Conservation (phyloP, 2,797 vertebrate genomes). For the Megaceryle alcyon region DNA sequence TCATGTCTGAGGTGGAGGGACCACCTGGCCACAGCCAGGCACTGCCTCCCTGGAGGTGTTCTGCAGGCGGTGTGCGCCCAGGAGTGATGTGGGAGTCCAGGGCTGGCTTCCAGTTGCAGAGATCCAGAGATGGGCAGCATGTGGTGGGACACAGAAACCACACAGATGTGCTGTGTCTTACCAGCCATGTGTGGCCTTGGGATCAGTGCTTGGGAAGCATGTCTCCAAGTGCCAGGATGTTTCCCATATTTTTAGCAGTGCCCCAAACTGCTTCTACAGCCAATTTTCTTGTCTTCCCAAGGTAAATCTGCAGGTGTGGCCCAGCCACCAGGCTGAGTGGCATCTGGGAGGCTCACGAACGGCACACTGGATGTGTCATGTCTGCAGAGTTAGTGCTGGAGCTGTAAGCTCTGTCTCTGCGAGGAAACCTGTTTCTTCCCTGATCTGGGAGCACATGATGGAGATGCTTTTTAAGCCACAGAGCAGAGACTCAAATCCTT, state of each 20-base stretch:
- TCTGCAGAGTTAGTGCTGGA: neutral
- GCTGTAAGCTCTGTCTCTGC: neutral
- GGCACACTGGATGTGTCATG: neutral
- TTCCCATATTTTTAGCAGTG: neutral
- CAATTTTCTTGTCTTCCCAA: neutral
- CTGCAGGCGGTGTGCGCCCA: neutral
- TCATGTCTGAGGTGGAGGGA: neutral
- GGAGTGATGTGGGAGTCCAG: fast-evolving
- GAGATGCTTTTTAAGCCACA: fast-evolving
- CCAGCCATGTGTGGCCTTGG: neutral
- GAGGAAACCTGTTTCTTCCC: neutral
- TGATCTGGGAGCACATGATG: fast-evolving
- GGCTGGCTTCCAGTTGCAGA: neutral
- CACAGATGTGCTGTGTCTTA: neutral
- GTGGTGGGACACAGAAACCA: too few species aligned
- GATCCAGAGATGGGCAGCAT: neutral
- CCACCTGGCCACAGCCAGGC: neutral
- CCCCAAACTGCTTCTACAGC: neutral
- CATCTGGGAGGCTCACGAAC: fast-evolving
- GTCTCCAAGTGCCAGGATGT: neutral
- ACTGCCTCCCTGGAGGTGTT: neutral
- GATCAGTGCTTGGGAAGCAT: neutral
- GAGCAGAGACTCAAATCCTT: neutral
- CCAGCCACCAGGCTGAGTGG: neutral
- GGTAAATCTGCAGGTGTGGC: neutral